phyloP scores from a whole-genome alignment of 1,140 invertebrate genomes.

The Bombyx mori region ASM3026992v2 NC_085123.1:13753001-13753500 shows the following conservation, averaged over 20 bases:
- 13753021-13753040: constrained; percentile 71
- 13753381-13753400: constrained; percentile 53
- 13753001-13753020: constrained; percentile 74
- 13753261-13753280: constrained; percentile 27
- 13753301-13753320: constrained; percentile 30
- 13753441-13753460: constrained; percentile 52
- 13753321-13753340: constrained; percentile 42
- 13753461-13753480: constrained; percentile 44
- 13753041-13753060: constrained; percentile 74
- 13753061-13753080: constrained; percentile 35
- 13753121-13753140: constrained; percentile 27
- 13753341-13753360: constrained; percentile 40
- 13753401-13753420: constrained; percentile 57
- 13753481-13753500: constrained; percentile 55
- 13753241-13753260: constrained; percentile 54
- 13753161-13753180: constrained; percentile 7
- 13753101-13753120: constrained; percentile 35
- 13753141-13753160: constrained; percentile 9
- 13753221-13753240: constrained; percentile 52
- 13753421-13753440: constrained; percentile 53
- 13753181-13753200: constrained; percentile 42
- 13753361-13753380: constrained; percentile 43
- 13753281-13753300: constrained; percentile 9
- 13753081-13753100: constrained; percentile 30
- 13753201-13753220: constrained; percentile 49